Conservation (phyloP, 2,888 invertebrate species). For the Hemaris fuciformis region DNA sequence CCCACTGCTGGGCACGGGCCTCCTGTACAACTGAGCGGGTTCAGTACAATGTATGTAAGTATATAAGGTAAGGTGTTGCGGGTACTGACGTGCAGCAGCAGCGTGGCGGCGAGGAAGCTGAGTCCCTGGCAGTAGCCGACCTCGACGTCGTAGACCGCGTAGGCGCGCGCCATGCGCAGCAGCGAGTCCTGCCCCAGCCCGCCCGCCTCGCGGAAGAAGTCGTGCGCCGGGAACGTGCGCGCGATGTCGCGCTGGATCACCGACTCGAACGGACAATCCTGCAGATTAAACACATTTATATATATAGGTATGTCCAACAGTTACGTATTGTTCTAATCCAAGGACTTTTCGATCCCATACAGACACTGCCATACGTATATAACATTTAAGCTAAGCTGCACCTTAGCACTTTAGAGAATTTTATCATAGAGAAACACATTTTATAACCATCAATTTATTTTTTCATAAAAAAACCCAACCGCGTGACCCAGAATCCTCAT, state of each 20-base stretch:
- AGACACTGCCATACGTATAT: too few species aligned
- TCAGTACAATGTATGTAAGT: neutral
- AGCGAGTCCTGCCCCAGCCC: slow-evolving; percentile 98
- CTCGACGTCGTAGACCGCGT: slow-evolving; percentile 98
- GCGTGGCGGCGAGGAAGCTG: slow-evolving; percentile 97
- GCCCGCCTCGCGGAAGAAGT: slow-evolving; percentile 97
- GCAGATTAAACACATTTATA: slow-evolving; percentile 10
- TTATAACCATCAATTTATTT: too few species aligned
- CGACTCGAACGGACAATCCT: slow-evolving; percentile 97
- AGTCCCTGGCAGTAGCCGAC: slow-evolving; percentile 99
- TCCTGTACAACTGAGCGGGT: too few species aligned
- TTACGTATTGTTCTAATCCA: neutral
- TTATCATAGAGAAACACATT: too few species aligned
- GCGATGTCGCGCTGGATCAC: slow-evolving; percentile 98
- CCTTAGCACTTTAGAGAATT: too few species aligned
- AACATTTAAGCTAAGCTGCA: too few species aligned
- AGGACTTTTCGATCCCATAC: too few species aligned
- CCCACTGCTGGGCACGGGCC: too few species aligned
- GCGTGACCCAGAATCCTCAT: too few species aligned
- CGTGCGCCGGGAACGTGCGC: slow-evolving; percentile 99
- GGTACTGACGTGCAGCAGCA: slow-evolving; percentile 93
- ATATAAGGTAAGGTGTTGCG: too few species aligned
- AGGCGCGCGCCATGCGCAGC: slow-evolving; percentile 97
- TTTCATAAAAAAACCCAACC: too few species aligned
- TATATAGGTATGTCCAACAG: neutral